Base-by-base conservation (phyloP, 2,888 invertebrate genomes). In the Hydrotaea diabolus region DNA sequence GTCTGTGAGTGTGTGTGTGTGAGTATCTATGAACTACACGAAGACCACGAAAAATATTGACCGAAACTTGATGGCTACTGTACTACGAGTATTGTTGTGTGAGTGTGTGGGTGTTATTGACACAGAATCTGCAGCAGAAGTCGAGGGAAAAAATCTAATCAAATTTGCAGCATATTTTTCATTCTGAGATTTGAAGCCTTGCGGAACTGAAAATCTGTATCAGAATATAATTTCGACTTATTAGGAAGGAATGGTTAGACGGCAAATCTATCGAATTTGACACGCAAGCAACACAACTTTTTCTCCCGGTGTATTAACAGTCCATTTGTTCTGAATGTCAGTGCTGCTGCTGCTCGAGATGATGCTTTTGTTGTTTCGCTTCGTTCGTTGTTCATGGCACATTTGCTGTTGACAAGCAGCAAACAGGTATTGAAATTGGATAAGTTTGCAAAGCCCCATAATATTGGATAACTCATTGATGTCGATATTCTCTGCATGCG, bases 361-460 rank as follows among this genome's bases (percentile, higher is more conserved):
- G 43, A 7, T 43, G 43, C 9, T 43, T 15, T 4, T 9, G 43
- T 43, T 13, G 43, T 43, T 15, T 15, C 13, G 43, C 43, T 7
- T 31, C 31, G 31, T 8, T 39, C n/a, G n/a, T 39, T 39, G 39
- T 39, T 39, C 9, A 64, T 66, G 64, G n/a, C 55, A 53, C 66
- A 77, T 66, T 77, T 57, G 75, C 77, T 19, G 36, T 53, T 66
- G 66, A 64, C 77, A 77, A 77, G 39, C 53, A 55, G 55, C 17
- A 55, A 66, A 66, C 23, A 77, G 55, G 64, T 49, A 64, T 75
- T 62, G 59, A 49, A 75, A 64, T 75, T 49, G 57, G 57, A 72
- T 53, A 11, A 59, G 59, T 26, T 59, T 59, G 59, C 13, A 59
- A 59, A 55, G 26, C 49, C 19, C 21, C 19, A 57, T 21, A 57